These are phyloP conservation scores for Myripristis jacobus DNA, from an alignment of 2,797 vertebrate genomes.

Conservation along the genomic window DNA sequence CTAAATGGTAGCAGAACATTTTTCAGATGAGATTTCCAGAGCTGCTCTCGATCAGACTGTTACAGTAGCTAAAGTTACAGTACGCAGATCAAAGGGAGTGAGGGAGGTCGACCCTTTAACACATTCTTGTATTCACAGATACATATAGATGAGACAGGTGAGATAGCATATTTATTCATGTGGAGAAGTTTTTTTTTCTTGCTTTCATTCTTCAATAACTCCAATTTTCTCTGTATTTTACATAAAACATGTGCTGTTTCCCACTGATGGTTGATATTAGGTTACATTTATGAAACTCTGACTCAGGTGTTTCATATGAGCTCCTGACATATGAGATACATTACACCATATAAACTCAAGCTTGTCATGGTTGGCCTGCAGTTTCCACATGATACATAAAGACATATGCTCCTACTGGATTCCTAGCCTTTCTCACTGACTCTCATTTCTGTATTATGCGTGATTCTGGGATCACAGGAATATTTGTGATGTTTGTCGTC, in stretches of 20 bases:
- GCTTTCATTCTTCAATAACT: background rate
- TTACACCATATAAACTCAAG: slow-evolving; percentile 41
- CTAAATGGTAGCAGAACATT: slow-evolving; percentile 34
- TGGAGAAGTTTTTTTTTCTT: background rate
- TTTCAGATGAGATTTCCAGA: slow-evolving; percentile 53
- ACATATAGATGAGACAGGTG: slow-evolving; percentile 8
- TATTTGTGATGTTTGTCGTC: slow-evolving; percentile 40
- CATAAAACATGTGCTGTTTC: background rate
- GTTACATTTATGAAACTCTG: slow-evolving; percentile 27
- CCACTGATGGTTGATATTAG: background rate
- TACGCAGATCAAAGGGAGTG: slow-evolving; percentile 57
- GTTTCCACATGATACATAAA: slow-evolving; percentile 35
- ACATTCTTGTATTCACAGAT: slow-evolving; percentile 22
- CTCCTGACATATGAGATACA: slow-evolving; percentile 47
- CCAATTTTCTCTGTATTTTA: slow-evolving; percentile 13
- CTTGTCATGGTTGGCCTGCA: slow-evolving; percentile 37
- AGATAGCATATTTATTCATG: background rate
- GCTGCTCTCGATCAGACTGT: slow-evolving; percentile 52
- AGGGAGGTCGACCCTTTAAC: slow-evolving; percentile 31
- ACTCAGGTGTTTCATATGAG: slow-evolving; percentile 67
- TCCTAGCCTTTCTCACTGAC: slow-evolving; percentile 24
- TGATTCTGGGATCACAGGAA: slow-evolving; percentile 24
- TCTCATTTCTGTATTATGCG: slow-evolving; percentile 41
- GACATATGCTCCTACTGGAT: slow-evolving; percentile 37
- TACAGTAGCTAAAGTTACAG: slow-evolving; percentile 56